Evolutionary conservation across 2,113 vertebrate genomes (phyloP).

Genomic region (Macquaria ambigua): DNA sequence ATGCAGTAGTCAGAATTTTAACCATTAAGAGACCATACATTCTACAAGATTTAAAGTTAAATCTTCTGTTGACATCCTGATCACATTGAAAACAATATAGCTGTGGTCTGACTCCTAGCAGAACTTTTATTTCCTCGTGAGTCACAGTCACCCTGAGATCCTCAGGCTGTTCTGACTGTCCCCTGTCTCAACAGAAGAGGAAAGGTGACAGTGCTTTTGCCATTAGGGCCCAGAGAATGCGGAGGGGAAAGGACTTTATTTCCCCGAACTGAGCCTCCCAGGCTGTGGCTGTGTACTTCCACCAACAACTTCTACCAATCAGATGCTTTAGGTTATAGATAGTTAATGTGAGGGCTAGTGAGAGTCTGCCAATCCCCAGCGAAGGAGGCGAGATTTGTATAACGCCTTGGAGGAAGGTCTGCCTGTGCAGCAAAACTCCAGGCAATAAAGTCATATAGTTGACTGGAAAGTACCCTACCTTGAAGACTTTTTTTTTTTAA

Average conservation of each 20-base stretch:
- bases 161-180: conserved; percentile 47
- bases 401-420: conserved; percentile 44
- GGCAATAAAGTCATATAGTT: conserved; percentile 1
- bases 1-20: conserved; percentile 27
- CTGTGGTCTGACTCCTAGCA: conserved; percentile 20
- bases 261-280: conserved; percentile 40
- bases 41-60: conserved; percentile 20
- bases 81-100: conserved; percentile 22
- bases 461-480: conserved; percentile 5
- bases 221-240: conserved; percentile 24
- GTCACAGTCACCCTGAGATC: conserved; percentile 44
- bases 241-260: conserved; percentile 23
- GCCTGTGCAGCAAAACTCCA: conserved; percentile 24
- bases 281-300: conserved; percentile 16
- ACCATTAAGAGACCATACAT: not conserved
- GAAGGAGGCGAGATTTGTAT: conserved; percentile 22
- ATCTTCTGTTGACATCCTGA: conserved; percentile 33
- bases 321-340: conserved; percentile 33
- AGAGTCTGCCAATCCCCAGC: conserved; percentile 19
- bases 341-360: conserved; percentile 33
- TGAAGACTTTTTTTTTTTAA: conserved; percentile 8
- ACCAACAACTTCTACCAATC: conserved; percentile 32
- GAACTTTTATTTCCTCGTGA: conserved; percentile 59
- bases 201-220: conserved; percentile 60
- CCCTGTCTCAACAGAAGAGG: conserved; percentile 55